Conservation (phyloP, 1,140 invertebrate species). For the Chrysopa pallens region DNA sequence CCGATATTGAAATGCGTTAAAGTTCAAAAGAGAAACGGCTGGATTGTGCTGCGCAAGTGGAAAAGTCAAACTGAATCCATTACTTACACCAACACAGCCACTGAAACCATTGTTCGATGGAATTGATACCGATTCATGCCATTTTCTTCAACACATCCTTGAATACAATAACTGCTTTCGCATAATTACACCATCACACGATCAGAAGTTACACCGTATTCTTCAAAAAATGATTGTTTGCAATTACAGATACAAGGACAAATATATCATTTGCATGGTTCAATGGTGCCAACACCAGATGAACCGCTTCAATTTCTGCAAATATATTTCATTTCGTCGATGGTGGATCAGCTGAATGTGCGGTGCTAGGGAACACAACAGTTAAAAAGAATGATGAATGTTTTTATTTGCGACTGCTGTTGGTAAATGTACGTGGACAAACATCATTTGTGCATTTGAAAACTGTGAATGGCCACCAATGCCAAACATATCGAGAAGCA, state of each 20-base stretch:
- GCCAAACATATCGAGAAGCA: no score
- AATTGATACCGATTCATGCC: neutral
- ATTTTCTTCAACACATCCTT: constrained; percentile 4
- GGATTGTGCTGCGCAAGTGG: constrained; percentile 9
- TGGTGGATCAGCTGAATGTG: constrained; percentile 1
- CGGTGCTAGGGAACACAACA: no score
- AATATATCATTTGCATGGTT: no score
- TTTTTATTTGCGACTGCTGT: no score
- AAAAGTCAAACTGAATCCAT: constrained; percentile 9
- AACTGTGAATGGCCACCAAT: constrained; percentile 16
- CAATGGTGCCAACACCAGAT: neutral
- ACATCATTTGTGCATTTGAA: constrained; percentile 25
- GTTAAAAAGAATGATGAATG: no score
- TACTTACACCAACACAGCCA: constrained; percentile 6
- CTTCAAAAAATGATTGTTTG: no score
- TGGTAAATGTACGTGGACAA: no score
- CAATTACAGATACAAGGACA: no score
- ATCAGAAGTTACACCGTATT: no score
- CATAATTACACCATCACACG: no score
- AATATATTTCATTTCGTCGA: constrained; percentile 1
- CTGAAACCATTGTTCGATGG: constrained; percentile 2
- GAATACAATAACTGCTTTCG: constrained; percentile 7
- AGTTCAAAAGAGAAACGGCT: constrained; percentile 11
- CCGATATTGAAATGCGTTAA: constrained; percentile 18
- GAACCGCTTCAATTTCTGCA: constrained; percentile 1